Conservation (phyloP, 2,888 invertebrate genomes). For the Chloromyia formosa region DNA sequence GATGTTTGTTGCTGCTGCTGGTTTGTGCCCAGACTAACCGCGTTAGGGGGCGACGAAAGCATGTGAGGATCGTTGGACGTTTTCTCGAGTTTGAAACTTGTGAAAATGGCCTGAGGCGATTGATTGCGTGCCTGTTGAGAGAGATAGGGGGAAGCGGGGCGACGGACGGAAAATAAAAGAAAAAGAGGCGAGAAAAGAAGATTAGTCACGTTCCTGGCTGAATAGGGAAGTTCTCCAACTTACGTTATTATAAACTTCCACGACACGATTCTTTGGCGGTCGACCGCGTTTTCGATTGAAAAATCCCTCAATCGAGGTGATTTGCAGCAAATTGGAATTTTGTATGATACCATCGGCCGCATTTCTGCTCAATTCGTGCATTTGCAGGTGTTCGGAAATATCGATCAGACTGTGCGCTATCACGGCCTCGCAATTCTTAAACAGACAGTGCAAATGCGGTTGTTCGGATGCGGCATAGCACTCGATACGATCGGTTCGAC, state of each 20-base stretch:
- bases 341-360: slow-evolving; percentile 48
- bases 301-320: slow-evolving; percentile 86
- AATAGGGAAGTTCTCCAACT: no score
- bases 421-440: slow-evolving; percentile 53
- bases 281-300: slow-evolving; percentile 92
- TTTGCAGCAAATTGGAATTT: slow-evolving; percentile 56
- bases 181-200: no score
- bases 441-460: slow-evolving; percentile 53
- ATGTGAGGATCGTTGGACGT: slow-evolving; percentile 58
- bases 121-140: slow-evolving; percentile 65
- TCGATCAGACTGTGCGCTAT: slow-evolving; percentile 51
- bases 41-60: slow-evolving; percentile 54
- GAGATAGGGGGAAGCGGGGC: no score
- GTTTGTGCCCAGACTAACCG: background rate
- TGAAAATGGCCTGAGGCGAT: slow-evolving; percentile 90
- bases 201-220: no score
- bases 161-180: no score
- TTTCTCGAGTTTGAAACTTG: slow-evolving; percentile 91
- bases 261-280: slow-evolving; percentile 95
- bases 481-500: slow-evolving; percentile 21
- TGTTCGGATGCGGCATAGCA: slow-evolving; percentile 38
- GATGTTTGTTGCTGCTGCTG: slow-evolving; percentile 2
- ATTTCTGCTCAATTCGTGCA: slow-evolving; percentile 47
- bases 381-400: slow-evolving; percentile 53
- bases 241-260: slow-evolving; percentile 89